A percentile compares a stretch with the other conserved stretches of the same genome.
phyloP scores from a whole-genome alignment of 2,797 vertebrate genomes.

The Zalophus californianus region DNA sequence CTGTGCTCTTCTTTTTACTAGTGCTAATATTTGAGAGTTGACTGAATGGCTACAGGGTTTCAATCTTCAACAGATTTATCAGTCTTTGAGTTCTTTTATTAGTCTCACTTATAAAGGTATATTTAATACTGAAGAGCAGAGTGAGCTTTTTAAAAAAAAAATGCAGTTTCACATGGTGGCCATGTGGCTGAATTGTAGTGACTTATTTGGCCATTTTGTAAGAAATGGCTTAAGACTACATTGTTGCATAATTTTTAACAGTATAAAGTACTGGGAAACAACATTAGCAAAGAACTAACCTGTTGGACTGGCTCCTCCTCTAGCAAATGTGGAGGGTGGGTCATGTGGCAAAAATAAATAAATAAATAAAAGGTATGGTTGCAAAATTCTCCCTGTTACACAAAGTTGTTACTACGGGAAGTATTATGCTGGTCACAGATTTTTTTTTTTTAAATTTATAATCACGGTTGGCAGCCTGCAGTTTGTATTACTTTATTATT shows the following conservation, averaged over 20 bases:
- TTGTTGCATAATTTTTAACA: slow-evolving; percentile 20
- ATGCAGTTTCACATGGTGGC: background rate
- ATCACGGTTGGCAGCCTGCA: background rate
- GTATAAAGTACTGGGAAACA: slow-evolving; percentile 1
- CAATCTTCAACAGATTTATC: slow-evolving; percentile 4
- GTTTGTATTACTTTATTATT: slow-evolving; percentile 22
- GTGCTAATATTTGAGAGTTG: background rate
- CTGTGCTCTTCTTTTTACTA: background rate
- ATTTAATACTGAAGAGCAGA: slow-evolving; percentile 29
- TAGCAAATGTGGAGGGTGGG: background rate
- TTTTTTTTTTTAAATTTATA: background rate
- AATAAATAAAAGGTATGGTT: background rate
- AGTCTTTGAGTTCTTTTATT: slow-evolving; percentile 42
- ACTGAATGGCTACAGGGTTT: background rate
- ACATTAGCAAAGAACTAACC: background rate
- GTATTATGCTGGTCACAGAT: background rate
- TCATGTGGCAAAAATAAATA: background rate
- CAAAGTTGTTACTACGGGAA: background rate
- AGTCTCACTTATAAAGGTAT: slow-evolving; percentile 20
- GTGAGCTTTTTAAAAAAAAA: background rate
- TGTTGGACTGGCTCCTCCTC: slow-evolving; percentile 22
- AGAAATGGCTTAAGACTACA: slow-evolving; percentile 32
- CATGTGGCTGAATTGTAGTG: background rate
- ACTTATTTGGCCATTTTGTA: slow-evolving; percentile 43
- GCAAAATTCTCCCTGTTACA: slow-evolving; percentile 52